Evolutionary conservation across 1,140 invertebrate species (phyloP).

Genomic region (Caenorhabditis brenneri): DNA sequence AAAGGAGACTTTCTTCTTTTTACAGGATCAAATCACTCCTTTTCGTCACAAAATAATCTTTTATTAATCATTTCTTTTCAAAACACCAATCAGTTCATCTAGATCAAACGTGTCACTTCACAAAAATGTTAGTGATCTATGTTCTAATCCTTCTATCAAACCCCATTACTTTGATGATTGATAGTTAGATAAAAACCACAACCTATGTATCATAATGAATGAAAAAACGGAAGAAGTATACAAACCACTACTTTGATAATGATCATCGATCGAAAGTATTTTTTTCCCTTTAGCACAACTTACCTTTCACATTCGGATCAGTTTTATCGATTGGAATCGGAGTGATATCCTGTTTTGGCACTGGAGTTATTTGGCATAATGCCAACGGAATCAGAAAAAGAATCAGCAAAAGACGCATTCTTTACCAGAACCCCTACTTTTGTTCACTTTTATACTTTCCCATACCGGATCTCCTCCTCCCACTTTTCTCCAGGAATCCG

Average conservation of each 20-base stretch:
- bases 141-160: background rate
- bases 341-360: constrained; percentile 34
- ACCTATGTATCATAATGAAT: background rate
- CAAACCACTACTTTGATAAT: too few species aligned
- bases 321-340: constrained; percentile 39
- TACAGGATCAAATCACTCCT: too few species aligned
- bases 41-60: too few species aligned
- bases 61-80: too few species aligned
- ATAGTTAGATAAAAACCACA: background rate
- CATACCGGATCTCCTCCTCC: background rate
- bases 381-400: background rate
- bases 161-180: background rate
- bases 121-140: background rate
- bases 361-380: constrained; percentile 37
- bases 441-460: constrained; percentile 6
- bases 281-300: background rate
- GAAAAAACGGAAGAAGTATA: too few species aligned
- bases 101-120: background rate
- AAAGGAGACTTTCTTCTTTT: constrained; percentile 15
- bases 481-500: background rate
- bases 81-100: background rate
- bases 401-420: background rate
- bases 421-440: background rate
- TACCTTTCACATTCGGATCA: constrained; percentile 40
- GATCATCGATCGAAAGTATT: background rate